These are phyloP conservation scores for Callocephalon fimbriatum DNA, from an alignment of 2,113 vertebrate species.

Conservation along the genomic window DNA sequence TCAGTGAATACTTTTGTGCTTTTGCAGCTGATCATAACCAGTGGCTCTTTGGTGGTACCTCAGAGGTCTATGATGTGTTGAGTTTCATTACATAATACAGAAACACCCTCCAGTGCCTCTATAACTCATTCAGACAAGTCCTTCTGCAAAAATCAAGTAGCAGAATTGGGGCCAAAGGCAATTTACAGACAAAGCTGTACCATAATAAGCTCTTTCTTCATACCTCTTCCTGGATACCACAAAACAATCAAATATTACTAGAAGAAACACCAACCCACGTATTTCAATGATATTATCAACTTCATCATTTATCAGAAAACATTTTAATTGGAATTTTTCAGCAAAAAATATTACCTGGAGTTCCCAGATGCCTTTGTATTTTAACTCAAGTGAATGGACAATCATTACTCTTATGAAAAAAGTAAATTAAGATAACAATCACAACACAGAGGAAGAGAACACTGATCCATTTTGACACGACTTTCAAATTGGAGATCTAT, in stretches of 20 bases:
- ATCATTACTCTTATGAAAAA: neutral
- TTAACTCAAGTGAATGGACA: neutral
- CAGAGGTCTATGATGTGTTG: neutral
- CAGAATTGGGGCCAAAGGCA: neutral
- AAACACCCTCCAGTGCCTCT: neutral
- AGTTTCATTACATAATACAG: neutral
- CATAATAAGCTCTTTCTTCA: neutral
- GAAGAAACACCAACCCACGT: neutral
- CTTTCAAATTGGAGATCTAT: slow-evolving; percentile 11
- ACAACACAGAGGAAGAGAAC: neutral
- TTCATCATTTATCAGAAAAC: neutral
- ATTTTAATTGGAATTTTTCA: neutral
- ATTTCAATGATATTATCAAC: neutral
- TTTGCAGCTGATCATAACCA: neutral
- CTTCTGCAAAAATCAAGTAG: neutral
- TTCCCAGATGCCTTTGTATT: neutral
- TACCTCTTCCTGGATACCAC: neutral
- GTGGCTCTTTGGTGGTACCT: neutral
- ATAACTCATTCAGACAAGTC: neutral
- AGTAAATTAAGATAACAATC: neutral
- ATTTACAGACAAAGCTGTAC: neutral
- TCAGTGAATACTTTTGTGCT: neutral
- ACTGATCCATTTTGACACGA: neutral
- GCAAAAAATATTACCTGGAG: neutral
- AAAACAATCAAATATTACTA: neutral